Evolutionary conservation across 2,888 invertebrate species (phyloP).

Genomic region (Shargacucullia verbasci): DNA sequence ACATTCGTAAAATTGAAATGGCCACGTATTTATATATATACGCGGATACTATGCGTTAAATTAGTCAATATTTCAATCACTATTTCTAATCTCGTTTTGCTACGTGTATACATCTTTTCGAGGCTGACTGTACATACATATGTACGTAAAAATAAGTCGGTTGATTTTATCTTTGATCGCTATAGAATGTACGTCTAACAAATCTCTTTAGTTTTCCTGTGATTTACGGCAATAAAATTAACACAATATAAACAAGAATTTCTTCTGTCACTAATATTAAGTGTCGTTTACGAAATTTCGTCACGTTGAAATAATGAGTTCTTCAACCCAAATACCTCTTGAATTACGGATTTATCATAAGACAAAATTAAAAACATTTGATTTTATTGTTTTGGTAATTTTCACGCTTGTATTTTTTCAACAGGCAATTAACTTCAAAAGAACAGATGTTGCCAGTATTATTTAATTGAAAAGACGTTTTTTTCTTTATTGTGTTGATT

Average conservation of each 20-base stretch:
- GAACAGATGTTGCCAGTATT: conserved; percentile 42
- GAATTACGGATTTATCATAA: conserved; percentile 34
- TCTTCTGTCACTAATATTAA: conserved; percentile 4
- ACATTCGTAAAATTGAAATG: too few species aligned
- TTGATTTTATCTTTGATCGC: too few species aligned
- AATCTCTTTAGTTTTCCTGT: neutral
- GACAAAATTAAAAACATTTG: conserved; percentile 30
- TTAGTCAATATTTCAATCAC: too few species aligned
- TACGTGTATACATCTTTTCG: too few species aligned
- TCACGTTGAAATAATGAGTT: conserved; percentile 40
- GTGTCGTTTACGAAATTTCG: conserved; percentile 37
- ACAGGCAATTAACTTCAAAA: conserved; percentile 30
- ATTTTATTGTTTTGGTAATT: conserved; percentile 26
- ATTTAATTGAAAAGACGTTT: conserved; percentile 2
- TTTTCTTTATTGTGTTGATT: conserved; percentile 4
- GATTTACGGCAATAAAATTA: conserved; percentile 20
- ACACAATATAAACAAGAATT: conserved; percentile 38
- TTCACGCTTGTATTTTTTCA: conserved; percentile 35
- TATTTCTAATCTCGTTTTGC: too few species aligned
- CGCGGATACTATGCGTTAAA: too few species aligned
- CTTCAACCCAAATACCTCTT: conserved; percentile 21
- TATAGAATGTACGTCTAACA: too few species aligned
- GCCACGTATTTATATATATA: too few species aligned
- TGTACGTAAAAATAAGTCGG: too few species aligned
- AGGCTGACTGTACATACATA: too few species aligned